Percentiles rank a stretch among this genome's conserved stretches.
phyloP scores from a whole-genome alignment of 2,797 vertebrate genomes.

The Telmatherina bonti region DNA sequence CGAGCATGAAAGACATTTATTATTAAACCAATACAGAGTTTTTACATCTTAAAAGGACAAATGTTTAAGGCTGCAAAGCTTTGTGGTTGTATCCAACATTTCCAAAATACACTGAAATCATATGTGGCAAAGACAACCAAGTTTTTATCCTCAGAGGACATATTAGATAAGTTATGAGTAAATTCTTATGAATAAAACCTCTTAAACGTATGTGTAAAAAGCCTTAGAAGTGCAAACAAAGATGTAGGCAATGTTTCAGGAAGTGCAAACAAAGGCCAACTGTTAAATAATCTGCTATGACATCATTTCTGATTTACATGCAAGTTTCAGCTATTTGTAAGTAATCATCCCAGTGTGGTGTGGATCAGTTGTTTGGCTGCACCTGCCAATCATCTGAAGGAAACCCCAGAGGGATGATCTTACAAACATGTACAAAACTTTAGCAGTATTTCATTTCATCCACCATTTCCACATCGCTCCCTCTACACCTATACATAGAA shows the following conservation, averaged over 20 bases:
- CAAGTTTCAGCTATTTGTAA: constrained; percentile 45
- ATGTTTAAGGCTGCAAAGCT: not conserved
- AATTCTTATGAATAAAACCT: not conserved
- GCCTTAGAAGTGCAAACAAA: not conserved
- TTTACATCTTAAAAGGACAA: not conserved
- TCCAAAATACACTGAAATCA: not conserved
- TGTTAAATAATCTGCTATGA: constrained; percentile 33
- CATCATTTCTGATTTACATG: constrained; percentile 47
- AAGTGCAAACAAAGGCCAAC: constrained; percentile 31
- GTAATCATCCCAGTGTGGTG: constrained; percentile 43
- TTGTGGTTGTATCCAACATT: not conserved
- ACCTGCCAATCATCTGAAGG: constrained; percentile 49
- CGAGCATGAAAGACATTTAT: not conserved
- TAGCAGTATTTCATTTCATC: constrained; percentile 58
- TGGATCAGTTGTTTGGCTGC: constrained; percentile 43
- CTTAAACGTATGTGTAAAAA: not conserved
- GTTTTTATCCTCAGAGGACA: not conserved
- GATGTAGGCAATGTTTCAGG: not conserved
- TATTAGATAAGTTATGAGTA: not conserved
- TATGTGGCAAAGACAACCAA: too few species aligned
- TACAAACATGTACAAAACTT: constrained; percentile 54
- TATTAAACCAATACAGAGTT: not conserved
- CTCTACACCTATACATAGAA: constrained; percentile 49
- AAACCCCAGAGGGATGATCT: constrained; percentile 39
- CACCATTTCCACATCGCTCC: constrained; percentile 62